Evolutionary conservation across 2,797 vertebrate species (phyloP), one percentile per base, ranked within the genome.

Genomic region (Coranthus polyacanthus): DNA sequence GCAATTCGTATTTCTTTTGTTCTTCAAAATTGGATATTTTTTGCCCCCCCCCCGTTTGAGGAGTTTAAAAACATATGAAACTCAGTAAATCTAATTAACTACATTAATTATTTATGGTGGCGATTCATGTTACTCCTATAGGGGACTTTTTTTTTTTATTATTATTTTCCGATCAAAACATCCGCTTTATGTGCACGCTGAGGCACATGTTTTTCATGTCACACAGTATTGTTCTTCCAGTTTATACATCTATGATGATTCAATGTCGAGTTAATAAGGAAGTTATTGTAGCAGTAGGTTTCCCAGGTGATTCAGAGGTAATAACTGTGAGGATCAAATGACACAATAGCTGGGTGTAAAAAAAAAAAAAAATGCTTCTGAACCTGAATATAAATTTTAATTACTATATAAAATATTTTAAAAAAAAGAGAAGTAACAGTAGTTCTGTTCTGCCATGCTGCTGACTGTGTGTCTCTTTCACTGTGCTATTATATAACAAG

Each of bases 211-310:
- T 32, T 32, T 32, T 32, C 29, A 32, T 32, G 7, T 10, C 8
- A 8, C 29, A 32, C 10, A 9, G 10, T 32, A 32, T 10, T 32
- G 8, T 32, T 32, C 15, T 15, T 49, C n/a, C n/a, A n/a, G 32
- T 70, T 78, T 52, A 57, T 46, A 57, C 20, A 53, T n/a, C 16
- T 57, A 63, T 10, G 29, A 34, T 15, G 12, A 57, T 47, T 64
- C 38, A 45, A 42, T 54, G 29, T 65, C 68, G 26, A 59, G 52
- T 63, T 65, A 17, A 68, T 16, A 47, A 68, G 62, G 73, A 82
- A 78, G 53, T 50, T 63, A 63, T 83, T 68, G 53, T 32, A 45
- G 41, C 29, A 12, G 17, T 18, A 18, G 38, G 20, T 75, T 76
- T 70, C 39, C 71, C 61, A 47, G 57, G 82, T 52, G 44, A 81